Evolutionary conservation across 2,113 vertebrate genomes (phyloP).

Genomic region (Meriones unguiculatus): DNA sequence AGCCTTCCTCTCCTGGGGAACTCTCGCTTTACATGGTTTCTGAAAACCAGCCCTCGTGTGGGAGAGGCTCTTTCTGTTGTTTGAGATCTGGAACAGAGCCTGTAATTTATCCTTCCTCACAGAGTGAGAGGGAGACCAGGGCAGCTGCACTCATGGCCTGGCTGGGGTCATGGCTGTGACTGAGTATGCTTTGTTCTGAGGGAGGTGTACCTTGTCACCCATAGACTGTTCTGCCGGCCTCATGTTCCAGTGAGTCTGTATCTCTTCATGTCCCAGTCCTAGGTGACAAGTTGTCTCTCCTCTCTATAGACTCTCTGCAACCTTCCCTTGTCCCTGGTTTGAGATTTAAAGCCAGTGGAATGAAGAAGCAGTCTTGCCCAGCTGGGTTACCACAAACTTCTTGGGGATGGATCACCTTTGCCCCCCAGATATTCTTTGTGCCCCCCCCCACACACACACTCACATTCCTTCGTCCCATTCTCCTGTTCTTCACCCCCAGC

Average conservation of each 20-base stretch:
- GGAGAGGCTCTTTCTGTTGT: neutral
- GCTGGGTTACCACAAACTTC: neutral
- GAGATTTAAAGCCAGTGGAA: neutral
- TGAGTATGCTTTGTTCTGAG: neutral
- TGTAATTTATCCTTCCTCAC: neutral
- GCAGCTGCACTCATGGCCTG: neutral
- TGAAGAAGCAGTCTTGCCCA: neutral
- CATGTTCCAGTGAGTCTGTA: neutral
- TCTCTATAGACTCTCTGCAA: neutral
- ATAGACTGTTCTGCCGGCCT: too few relatives aligned
- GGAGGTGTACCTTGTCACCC: neutral
- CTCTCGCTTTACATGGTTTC: neutral
- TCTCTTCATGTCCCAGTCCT: neutral
- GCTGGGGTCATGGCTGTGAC: neutral
- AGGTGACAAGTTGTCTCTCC: neutral
- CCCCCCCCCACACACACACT: neutral
- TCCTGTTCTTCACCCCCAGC: neutral
- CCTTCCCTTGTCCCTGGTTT: neutral
- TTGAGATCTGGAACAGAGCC: neutral
- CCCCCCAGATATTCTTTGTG: neutral
- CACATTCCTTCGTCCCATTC: neutral
- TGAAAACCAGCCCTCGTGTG: neutral
- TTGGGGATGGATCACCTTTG: too few relatives aligned
- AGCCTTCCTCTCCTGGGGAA: neutral
- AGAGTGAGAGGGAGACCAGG: neutral